phyloP scores from a whole-genome alignment of 2,888 invertebrate species.

The Callyntrura sp. region DNA sequence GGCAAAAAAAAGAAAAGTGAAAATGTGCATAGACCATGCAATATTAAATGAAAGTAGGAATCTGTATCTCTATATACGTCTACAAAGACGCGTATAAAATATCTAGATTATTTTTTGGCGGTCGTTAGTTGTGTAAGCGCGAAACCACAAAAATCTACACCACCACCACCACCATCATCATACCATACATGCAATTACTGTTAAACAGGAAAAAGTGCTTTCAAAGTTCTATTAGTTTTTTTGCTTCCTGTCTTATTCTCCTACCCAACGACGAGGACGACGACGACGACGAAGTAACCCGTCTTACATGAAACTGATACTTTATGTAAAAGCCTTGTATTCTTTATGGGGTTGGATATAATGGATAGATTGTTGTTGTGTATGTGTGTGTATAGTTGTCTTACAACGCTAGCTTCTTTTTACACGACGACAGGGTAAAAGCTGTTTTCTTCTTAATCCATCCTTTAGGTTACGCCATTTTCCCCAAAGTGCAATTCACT shows the following conservation, averaged over 20 bases:
- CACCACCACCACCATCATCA: too few species aligned
- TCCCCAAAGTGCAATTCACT: slow-evolving; percentile 81
- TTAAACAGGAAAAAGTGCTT: slow-evolving; percentile 52
- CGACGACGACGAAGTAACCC: neutral
- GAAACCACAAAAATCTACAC: slow-evolving; percentile 44
- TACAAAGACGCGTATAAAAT: neutral
- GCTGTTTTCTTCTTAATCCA: neutral
- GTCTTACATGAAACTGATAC: slow-evolving; percentile 41
- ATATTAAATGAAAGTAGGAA: neutral
- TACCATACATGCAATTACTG: slow-evolving; percentile 55
- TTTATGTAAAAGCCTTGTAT: neutral
- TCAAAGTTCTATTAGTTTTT: slow-evolving; percentile 38
- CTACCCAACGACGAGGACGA: too few species aligned
- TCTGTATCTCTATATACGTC: neutral
- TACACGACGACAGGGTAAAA: neutral
- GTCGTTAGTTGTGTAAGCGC: neutral
- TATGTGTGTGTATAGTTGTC: neutral
- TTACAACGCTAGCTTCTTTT: too few species aligned
- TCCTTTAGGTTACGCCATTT: slow-evolving; percentile 50
- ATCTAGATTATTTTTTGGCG: neutral
- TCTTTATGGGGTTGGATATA: neutral
- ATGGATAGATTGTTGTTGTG: slow-evolving; percentile 3
- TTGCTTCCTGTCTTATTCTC: neutral
- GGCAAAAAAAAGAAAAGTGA: slow-evolving; percentile 39
- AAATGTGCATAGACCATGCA: neutral